A percentile compares a stretch with the other conserved stretches of the same genome.
Evolutionary conservation across 1,140 invertebrate genomes (phyloP).

Genomic region (Drosophila kanapiae): DNA sequence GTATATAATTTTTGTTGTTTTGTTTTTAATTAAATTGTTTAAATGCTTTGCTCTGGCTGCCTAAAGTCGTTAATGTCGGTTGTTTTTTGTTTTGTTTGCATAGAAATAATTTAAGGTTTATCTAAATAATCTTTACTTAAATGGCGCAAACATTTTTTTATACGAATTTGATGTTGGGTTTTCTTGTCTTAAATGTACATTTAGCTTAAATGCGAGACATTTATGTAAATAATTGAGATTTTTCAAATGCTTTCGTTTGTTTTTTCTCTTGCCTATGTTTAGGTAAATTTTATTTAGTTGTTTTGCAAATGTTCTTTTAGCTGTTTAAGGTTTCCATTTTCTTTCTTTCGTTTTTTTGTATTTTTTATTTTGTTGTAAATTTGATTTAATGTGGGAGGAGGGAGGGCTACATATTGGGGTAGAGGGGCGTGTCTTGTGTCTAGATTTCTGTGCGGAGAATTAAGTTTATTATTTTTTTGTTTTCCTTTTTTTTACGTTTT

Average conservation of each 20-base stretch:
- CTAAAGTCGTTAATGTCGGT: constrained; percentile 30
- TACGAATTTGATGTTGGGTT: constrained; percentile 29
- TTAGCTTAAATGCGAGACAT: constrained; percentile 83
- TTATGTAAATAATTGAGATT: constrained; percentile 84
- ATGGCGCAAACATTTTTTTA: constrained; percentile 41
- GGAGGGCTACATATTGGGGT: constrained; percentile 31
- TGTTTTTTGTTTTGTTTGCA: constrained; percentile 16
- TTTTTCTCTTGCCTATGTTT: constrained; percentile 62
- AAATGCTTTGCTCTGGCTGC: constrained; percentile 73
- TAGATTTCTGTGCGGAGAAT: constrained; percentile 65
- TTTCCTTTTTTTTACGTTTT: constrained; percentile 35
- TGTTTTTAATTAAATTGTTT: constrained; percentile 25
- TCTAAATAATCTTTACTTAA: constrained; percentile 38
- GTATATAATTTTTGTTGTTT: background rate
- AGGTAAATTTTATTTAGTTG: constrained; percentile 78
- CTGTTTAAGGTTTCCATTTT: constrained; percentile 41
- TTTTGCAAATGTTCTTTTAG: constrained; percentile 55
- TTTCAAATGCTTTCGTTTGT: constrained; percentile 38
- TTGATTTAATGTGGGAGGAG: constrained; percentile 70
- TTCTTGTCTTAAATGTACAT: constrained; percentile 71
- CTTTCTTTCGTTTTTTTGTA: constrained; percentile 43
- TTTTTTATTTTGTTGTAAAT: constrained; percentile 65
- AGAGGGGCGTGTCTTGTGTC: constrained; percentile 44
- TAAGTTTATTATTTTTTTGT: constrained; percentile 49
- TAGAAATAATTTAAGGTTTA: constrained; percentile 58